phyloP scores from a whole-genome alignment of 2,797 vertebrate genomes.

The Nannoperca australis region DNA sequence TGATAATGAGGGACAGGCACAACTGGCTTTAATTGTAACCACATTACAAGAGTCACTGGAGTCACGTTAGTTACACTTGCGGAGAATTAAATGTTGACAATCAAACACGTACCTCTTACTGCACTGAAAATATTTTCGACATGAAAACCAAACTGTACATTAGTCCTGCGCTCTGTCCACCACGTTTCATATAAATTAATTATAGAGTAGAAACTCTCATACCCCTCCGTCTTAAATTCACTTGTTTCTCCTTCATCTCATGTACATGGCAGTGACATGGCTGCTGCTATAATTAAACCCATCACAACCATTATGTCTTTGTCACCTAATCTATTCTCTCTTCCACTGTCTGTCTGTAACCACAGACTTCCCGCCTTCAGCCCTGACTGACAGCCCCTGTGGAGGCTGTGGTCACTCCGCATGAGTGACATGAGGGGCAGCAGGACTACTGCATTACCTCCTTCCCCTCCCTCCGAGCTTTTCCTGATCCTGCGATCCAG shows the following conservation, averaged over 20 bases:
- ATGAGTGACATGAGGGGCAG: constrained; percentile 78
- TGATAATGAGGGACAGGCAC: constrained; percentile 24
- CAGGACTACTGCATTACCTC: constrained; percentile 76
- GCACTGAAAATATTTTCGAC: neutral
- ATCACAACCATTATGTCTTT: constrained; percentile 76
- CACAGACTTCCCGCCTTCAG: constrained; percentile 75
- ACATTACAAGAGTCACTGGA: constrained; percentile 17
- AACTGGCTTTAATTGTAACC: constrained; percentile 18
- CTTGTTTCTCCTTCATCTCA: constrained; percentile 62
- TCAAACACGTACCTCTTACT: constrained; percentile 17
- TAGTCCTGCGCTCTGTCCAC: constrained; percentile 13
- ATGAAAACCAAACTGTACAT: constrained; percentile 12
- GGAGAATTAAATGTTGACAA: neutral
- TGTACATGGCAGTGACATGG: constrained; percentile 68
- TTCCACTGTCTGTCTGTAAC: constrained; percentile 65
- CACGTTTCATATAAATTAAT: constrained; percentile 21
- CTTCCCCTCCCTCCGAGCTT: constrained; percentile 39
- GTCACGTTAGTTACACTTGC: constrained; percentile 1
- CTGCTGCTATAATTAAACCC: constrained; percentile 79
- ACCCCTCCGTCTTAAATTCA: constrained; percentile 8
- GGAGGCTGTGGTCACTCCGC: constrained; percentile 81
- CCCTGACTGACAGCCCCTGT: constrained; percentile 83
- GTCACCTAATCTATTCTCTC: constrained; percentile 77
- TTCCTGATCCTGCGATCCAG: constrained; percentile 74
- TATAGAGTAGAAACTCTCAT: constrained; percentile 38